Base-by-base conservation (phyloP, 2,113 vertebrate species). In the Callipepla californica region DNA sequence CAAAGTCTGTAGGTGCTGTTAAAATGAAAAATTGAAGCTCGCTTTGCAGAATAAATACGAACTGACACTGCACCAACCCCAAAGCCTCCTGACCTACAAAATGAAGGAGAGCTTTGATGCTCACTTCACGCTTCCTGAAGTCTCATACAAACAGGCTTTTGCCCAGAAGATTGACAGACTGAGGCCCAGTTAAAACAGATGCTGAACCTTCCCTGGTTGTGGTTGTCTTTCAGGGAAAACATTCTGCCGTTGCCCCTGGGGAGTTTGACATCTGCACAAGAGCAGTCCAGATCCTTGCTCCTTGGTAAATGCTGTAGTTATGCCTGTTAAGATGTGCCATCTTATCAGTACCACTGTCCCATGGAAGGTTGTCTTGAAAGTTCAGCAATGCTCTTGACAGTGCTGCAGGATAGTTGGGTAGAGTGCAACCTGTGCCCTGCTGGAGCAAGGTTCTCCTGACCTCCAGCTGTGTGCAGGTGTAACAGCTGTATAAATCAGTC, bases 21-120 rank as follows among this genome's bases (percentile, higher is more conserved):
- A 59, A 34, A 94, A 95, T 96, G 87, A 95, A 95, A 96, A 94
- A 92, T 93, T 94, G 73, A 96, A 95, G 69, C 1, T 6, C 76
- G 50, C 73, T 95, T 85, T 90, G 57, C 65, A 88, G 90, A 78
- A 78, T 78, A 16, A 23, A 20, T 55, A 63, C 34, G 72, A 94
- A 36, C 82, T 92, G 94, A 93, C 65, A 78, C 65, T 10, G 38
- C 1, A 51, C 69, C 93, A 86, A 25, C 59, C 85, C 85, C 51
- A 87, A 91, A 93, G 81, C 75, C 68, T 91, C 90, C 50, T 95
- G 96, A 93, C 94, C 94, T 94, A 84, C 76, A 91, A 94, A 96
- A 90, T 0, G 4, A 67, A 89, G 94, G 63, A 82, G 48, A 80
- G 25, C 80, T 87, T 95, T 89, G 85, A 61, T 85, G 65, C 65